Evolutionary conservation across 2,113 vertebrate species (phyloP).

Genomic region (Gobius niger): DNA sequence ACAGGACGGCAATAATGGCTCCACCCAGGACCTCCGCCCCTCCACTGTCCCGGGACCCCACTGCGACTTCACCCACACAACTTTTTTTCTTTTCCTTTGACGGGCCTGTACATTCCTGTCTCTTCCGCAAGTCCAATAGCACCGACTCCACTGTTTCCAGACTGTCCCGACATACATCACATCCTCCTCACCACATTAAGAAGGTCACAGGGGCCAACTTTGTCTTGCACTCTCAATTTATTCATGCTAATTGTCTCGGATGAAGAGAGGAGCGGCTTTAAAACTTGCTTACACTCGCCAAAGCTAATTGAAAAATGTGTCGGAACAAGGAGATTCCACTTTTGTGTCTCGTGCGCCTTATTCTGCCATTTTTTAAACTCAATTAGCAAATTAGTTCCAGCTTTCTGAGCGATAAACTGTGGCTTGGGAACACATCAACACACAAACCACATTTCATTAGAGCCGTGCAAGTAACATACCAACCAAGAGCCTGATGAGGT

Average conservation of each 20-base stretch:
- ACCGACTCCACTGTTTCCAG: background rate
- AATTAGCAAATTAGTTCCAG: conserved; percentile 84
- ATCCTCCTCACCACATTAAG: background rate
- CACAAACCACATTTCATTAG: conserved; percentile 74
- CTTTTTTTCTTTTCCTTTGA: conserved; percentile 10
- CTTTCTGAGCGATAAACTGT: conserved; percentile 79
- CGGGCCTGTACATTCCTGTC: background rate
- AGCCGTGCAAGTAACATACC: conserved; percentile 54
- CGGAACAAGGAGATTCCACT: background rate
- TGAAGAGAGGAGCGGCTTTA: background rate
- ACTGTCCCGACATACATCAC: background rate
- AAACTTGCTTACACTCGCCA: background rate
- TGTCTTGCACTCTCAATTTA: background rate
- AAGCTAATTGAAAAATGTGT: conserved; percentile 2
- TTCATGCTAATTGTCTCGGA: background rate
- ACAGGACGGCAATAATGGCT: conserved; percentile 39
- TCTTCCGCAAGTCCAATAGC: background rate
- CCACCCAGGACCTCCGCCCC: conserved; percentile 26
- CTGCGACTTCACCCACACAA: conserved; percentile 11
- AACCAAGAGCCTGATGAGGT: conserved; percentile 48
- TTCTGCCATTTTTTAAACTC: conserved; percentile 66
- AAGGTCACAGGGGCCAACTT: conserved; percentile 9
- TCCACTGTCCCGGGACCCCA: conserved; percentile 11
- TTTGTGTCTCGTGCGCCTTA: conserved; percentile 13
- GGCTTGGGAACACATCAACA: conserved; percentile 76